Percentiles rank a stretch among this genome's conserved stretches.
Evolutionary conservation across 2,888 invertebrate species (phyloP).

Genomic region (Mycalesis mineus): DNA sequence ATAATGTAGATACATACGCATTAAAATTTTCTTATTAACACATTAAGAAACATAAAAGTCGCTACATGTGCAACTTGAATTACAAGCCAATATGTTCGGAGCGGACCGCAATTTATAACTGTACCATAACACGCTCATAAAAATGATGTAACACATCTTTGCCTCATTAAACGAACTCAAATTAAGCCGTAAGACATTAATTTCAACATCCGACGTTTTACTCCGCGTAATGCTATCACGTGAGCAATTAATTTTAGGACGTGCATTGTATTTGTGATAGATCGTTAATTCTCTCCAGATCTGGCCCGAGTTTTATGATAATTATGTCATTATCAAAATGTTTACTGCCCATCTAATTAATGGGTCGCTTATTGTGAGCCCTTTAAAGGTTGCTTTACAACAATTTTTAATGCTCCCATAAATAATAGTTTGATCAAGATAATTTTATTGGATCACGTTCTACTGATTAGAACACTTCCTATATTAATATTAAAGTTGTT

Average conservation of each 20-base stretch:
- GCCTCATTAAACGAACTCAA: constrained; percentile 14
- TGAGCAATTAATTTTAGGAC: constrained; percentile 37
- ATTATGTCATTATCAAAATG: constrained; percentile 19
- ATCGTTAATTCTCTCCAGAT: constrained; percentile 33
- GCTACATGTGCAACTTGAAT: constrained; percentile 10
- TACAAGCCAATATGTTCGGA: constrained; percentile 5
- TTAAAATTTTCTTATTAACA: not conserved
- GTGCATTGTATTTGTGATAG: constrained; percentile 34
- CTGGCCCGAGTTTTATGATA: constrained; percentile 16
- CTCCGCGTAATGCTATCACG: constrained; percentile 34
- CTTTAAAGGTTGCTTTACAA: constrained; percentile 7
- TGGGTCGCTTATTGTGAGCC: constrained; percentile 1
- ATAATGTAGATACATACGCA: no score
- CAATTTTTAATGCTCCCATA: not conserved
- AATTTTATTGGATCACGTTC: not conserved
- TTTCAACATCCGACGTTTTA: constrained; percentile 34
- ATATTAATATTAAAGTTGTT: no score
- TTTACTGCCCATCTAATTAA: constrained; percentile 14
- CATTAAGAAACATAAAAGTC: constrained; percentile 5
- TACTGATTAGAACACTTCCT: no score
- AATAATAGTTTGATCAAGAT: not conserved
- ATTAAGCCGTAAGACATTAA: constrained; percentile 25
- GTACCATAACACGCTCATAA: constrained; percentile 13
- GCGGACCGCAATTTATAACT: constrained; percentile 24
- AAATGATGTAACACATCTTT: constrained; percentile 11